Percentiles rank a stretch among this genome's conserved stretches.
These are phyloP conservation scores for Oedothorax gibbosus DNA, from an alignment of 1,140 invertebrate species.

Conservation along the genomic window DNA sequence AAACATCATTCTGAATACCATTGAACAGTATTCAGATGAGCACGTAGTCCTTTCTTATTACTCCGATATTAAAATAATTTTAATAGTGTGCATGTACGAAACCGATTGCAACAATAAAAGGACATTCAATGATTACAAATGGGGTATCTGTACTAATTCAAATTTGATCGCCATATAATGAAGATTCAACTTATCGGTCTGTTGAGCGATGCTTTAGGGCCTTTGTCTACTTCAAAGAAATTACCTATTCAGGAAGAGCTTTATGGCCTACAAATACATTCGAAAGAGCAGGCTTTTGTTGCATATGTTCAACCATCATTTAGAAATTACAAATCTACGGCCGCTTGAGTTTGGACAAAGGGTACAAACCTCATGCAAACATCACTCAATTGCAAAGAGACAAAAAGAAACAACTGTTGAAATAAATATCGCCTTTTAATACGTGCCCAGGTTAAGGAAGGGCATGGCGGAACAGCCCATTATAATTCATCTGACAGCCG, in stretches of 20 bases:
- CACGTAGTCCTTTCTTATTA: too few relatives aligned
- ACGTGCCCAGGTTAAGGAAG: slow-evolving; percentile 45
- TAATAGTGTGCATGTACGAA: too few relatives aligned
- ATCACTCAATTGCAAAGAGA: neutral
- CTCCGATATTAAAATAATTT: too few relatives aligned
- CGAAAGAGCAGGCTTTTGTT: slow-evolving; percentile 16
- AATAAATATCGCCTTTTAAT: slow-evolving; percentile 58
- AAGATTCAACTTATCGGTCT: slow-evolving; percentile 6
- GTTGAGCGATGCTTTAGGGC: neutral
- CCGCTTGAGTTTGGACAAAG: slow-evolving; percentile 42
- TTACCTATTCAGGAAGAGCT: slow-evolving; percentile 27
- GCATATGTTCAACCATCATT: neutral
- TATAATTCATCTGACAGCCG: slow-evolving; percentile 47
- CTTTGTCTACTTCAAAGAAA: slow-evolving; percentile 13
- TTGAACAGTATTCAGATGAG: too few relatives aligned
- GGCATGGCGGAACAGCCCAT: slow-evolving; percentile 36
- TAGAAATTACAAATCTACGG: slow-evolving; percentile 42
- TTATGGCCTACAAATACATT: neutral
- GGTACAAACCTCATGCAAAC: slow-evolving; percentile 38
- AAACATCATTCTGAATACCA: too few relatives aligned
- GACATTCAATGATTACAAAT: too few relatives aligned
- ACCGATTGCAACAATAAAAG: too few relatives aligned
- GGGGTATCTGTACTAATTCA: too few relatives aligned
- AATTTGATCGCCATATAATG: too few relatives aligned
- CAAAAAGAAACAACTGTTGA: slow-evolving; percentile 47